Evolutionary conservation across 2,888 invertebrate species (phyloP), one percentile per base, ranked within the genome.

Genomic region (Lasioglossum leucozonium): DNA sequence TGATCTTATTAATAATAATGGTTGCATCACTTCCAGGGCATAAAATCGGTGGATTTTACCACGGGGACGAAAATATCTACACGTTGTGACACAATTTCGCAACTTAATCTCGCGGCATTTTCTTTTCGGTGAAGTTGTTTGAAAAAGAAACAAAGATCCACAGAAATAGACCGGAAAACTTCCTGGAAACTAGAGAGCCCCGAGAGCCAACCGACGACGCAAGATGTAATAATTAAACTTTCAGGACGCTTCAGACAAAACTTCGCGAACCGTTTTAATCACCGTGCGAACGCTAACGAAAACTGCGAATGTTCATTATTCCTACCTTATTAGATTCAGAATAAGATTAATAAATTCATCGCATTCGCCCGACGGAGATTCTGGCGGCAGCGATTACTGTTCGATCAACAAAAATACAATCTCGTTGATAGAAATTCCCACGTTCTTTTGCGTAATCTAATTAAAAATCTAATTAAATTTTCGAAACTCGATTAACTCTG

Each of bases 181-280:
- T 30, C 44, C 76, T 40, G 51, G 65, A 18, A 44, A 51, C 51
- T 51, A 40, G 37, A 47, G 37, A n/a, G 47, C 40, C 40, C 26
- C 55, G 72, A 73, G 72, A 30, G 55, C 26, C 37, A 44, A 67
- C 73, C 47, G 73, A 82, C 72, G 58, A 82, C 72, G 58, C 55
- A 67, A 82, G 55, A 65, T 44, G 72, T 62, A 72, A 55, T 82
- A 72, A 82, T 83, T 82, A 83, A 82, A 82, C 75, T 82, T 82
- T 72, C 76, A 67, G 34, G 30, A 72, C 65, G 11, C 47, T 47
- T 44, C 44, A 44, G 58, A 82, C 58, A 40, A 58, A 73, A 77
- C 58, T 69, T 55, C 26, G 6, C 11, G 47, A 30, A 34, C 67
- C 58, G 47, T 82, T 73, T 82, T 47, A 77, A 77, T 82, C 55